Conservation (phyloP, 2,797 vertebrate genomes). For the Semaprochilodus insignis region DNA sequence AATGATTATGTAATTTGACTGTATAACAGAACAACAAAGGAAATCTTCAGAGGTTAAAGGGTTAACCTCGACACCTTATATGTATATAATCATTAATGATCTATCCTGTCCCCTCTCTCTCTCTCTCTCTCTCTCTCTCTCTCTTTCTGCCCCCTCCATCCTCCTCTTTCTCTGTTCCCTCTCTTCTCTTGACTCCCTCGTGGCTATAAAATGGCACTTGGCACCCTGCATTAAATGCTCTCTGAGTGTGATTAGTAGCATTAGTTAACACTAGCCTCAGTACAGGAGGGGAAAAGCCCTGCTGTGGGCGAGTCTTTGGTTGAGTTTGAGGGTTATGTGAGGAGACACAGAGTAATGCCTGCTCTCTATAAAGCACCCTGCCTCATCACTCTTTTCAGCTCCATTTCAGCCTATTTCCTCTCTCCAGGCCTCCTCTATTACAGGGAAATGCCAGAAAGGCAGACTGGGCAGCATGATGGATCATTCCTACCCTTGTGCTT, state of each 20-base stretch:
- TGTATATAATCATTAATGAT: too few relatives aligned
- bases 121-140: background rate
- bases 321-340: conserved; percentile 44
- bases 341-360: conserved; percentile 34
- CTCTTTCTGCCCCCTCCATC: background rate
- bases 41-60: too few relatives aligned
- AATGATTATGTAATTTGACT: too few relatives aligned
- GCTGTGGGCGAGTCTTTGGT: background rate
- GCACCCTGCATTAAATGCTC: conserved; percentile 39
- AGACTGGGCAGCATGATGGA: conserved; percentile 27
- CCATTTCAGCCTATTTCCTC: conserved; percentile 43
- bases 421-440: conserved; percentile 11
- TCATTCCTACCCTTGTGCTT: conserved; percentile 2
- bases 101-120: too few relatives aligned
- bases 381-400: conserved; percentile 43
- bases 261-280: conserved; percentile 27
- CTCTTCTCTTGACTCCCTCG: background rate
- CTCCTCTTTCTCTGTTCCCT: background rate
- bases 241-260: conserved; percentile 41
- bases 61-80: too few relatives aligned
- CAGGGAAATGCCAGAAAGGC: conserved; percentile 13
- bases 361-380: background rate
- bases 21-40: too few relatives aligned
- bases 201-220: conserved; percentile 9
- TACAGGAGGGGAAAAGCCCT: background rate